Base-by-base conservation (phyloP, 2,797 vertebrate genomes). In the Phylloscopus collybita region DNA sequence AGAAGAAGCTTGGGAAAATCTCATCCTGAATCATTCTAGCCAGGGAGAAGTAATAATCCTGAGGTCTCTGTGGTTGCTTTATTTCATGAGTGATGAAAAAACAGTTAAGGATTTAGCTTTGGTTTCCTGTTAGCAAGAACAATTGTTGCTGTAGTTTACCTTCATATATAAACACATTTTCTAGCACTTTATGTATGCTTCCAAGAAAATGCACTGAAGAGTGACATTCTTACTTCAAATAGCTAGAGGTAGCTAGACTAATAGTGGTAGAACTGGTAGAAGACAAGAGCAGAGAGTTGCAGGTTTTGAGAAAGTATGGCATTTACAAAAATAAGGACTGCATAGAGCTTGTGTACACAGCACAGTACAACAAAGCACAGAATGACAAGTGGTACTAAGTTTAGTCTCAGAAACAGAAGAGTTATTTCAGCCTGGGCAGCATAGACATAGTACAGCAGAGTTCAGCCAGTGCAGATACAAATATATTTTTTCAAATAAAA, bases 341-440 rank as follows among this genome's bases (percentile, higher is more conserved):
- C 9, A 25, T 14, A 16, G 32, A 65, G 13, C 16, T 38, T 60
- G 6, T 67, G 42, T 62, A 32, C 23, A 5, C 9, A 86, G 29
- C 1, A 0, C 22, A 67, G 5, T 29, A 57, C 22, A 59, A 17
- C 0, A 0, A 56, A 50, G 29, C 16, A 54, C 36, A 29, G 17
- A 36, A 34, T 10, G 27, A 60, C 18, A 90, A 65, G 30, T 13
- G 22, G 26, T 78, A 14, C 22, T 16, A 79, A 80, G 45, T 5
- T 15, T 16, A 44, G 29, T 25, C 20, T 71, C 62, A 72, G 66
- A 71, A 88, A 73, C 11, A 64, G 27, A 7, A 60, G 8, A 59
- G 13, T 70, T 45, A 34, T 30, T 82, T 87, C 27, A 79, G 25
- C 21, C 26, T 44, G 29, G 34, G 57, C 36, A 78, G 56, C 51